These are phyloP conservation scores for Parauchenoglanis ngamensis DNA, from an alignment of 2,797 vertebrate genomes.

Conservation along the genomic window DNA sequence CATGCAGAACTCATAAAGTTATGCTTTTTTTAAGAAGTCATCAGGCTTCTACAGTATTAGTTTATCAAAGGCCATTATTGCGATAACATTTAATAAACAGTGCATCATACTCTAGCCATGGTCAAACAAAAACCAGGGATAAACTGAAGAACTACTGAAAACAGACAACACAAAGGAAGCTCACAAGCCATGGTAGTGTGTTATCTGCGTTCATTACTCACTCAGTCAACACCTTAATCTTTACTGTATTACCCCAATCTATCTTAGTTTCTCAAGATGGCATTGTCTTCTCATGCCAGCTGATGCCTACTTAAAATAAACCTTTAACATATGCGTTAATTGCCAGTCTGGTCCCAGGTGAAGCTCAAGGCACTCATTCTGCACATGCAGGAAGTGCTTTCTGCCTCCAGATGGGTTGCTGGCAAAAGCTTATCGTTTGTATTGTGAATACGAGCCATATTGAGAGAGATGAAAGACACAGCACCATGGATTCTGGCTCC, in stretches of 20 bases:
- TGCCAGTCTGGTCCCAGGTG: conserved; percentile 33
- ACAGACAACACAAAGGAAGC: neutral
- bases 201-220: neutral
- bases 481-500: conserved; percentile 27
- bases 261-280: conserved; percentile 22
- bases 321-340: conserved; percentile 34
- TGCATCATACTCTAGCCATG: neutral
- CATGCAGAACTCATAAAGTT: neutral
- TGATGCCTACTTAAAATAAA: conserved; percentile 39
- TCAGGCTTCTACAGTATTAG: neutral
- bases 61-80: neutral
- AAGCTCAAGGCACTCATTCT: conserved; percentile 32
- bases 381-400: conserved; percentile 30
- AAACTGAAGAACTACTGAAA: neutral
- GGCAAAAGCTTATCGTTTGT: conserved; percentile 48
- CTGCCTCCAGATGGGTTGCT: conserved; percentile 40
- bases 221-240: conserved; percentile 1
- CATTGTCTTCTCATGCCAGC: conserved; percentile 31
- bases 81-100: neutral
- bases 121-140: neutral
- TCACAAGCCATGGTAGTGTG: neutral
- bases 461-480: conserved; percentile 54
- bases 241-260: conserved; percentile 18
- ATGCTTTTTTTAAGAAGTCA: neutral
- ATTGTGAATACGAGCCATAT: conserved; percentile 54